These are phyloP conservation scores for Progne subis DNA, from an alignment of 2,113 vertebrate genomes.

Conservation along the genomic window DNA sequence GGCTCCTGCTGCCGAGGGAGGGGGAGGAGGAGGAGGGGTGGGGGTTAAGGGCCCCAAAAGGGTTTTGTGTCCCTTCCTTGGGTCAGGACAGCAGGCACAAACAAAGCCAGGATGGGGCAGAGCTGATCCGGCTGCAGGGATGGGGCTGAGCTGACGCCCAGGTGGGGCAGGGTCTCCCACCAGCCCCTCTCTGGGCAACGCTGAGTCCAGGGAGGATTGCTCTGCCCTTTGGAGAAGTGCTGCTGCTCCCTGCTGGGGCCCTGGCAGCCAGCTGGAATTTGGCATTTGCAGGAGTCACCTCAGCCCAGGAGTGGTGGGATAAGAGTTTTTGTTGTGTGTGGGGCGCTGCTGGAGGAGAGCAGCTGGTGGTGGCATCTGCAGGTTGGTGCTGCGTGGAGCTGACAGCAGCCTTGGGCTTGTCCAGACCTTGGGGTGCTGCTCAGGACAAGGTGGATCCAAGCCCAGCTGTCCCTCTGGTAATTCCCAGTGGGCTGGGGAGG, in stretches of 20 bases:
- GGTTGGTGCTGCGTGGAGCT: background rate
- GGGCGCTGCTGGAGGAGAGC: background rate
- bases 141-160: background rate
- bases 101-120: background rate
- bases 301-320: background rate
- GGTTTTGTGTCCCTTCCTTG: background rate
- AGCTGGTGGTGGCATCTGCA: background rate
- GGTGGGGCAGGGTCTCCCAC: accelerated
- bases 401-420: background rate
- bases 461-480: background rate
- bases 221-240: background rate
- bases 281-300: background rate
- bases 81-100: background rate
- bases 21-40: background rate
- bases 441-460: background rate
- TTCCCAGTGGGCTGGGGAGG: background rate
- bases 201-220: background rate
- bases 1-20: too few relatives aligned
- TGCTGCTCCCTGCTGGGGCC: background rate
- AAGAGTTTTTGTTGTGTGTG: background rate
- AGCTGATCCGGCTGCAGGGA: background rate
- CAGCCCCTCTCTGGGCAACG: background rate
- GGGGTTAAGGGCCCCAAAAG: background rate
- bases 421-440: accelerated
- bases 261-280: background rate